Percentiles rank a stretch among this genome's conserved stretches.
These are phyloP conservation scores for Semaprochilodus insignis DNA, from an alignment of 2,797 vertebrate genomes.

Conservation along the genomic window DNA sequence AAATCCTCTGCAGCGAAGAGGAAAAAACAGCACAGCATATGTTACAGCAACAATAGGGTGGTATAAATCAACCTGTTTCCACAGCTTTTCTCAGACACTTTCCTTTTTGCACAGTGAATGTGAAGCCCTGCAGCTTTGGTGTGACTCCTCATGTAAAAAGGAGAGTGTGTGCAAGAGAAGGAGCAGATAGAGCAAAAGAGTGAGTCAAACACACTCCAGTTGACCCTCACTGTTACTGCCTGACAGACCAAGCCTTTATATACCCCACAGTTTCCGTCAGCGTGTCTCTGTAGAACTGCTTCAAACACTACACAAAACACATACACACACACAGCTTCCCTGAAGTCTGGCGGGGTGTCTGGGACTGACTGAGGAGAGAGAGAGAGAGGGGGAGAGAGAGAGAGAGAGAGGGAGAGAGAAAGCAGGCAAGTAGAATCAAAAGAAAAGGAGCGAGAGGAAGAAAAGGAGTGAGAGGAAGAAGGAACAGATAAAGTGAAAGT, in stretches of 20 bases:
- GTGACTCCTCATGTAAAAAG: constrained; percentile 17
- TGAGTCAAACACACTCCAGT: constrained; percentile 11
- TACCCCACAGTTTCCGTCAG: constrained; percentile 25
- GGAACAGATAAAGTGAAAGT: too few species aligned
- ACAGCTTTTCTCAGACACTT: neutral
- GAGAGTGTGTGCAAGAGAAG: constrained; percentile 2
- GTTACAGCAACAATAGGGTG: constrained; percentile 21
- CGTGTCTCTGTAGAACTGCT: neutral
- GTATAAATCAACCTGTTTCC: constrained; percentile 35
- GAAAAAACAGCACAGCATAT: constrained; percentile 25
- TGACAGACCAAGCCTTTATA: constrained; percentile 18
- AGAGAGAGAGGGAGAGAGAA: too few species aligned
- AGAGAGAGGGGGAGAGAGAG: too few species aligned
- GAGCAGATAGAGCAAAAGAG: constrained; percentile 9
- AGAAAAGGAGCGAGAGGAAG: too few species aligned
- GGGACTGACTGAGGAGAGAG: neutral
- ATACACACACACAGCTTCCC: neutral
- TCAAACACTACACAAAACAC: neutral
- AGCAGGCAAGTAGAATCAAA: too few species aligned
- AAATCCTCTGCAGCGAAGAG: neutral
- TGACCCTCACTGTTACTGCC: constrained; percentile 32
- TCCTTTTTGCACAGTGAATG: neutral
- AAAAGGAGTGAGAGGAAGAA: too few species aligned
- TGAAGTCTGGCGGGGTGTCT: constrained; percentile 30
- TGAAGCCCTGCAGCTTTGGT: constrained; percentile 13